A percentile compares a stretch with the other conserved stretches of the same genome.
phyloP scores from a whole-genome alignment of 1,140 invertebrate genomes.

The Gryon sp. region DNA sequence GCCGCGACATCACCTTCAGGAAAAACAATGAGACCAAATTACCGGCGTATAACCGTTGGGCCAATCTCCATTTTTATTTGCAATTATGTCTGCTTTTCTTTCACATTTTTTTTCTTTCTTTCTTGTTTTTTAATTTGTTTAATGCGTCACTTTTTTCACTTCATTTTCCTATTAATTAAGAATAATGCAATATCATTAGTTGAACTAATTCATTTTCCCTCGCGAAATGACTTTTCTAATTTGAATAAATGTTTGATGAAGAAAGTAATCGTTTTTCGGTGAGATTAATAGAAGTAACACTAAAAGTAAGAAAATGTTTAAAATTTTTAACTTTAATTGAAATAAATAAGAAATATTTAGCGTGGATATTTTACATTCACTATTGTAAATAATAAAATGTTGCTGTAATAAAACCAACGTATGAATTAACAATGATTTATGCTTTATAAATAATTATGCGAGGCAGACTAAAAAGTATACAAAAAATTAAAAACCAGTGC shows the following conservation, averaged over 20 bases:
- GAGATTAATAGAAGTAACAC: too few species aligned
- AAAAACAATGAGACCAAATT: constrained; percentile 59
- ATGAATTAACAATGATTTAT: constrained; percentile 56
- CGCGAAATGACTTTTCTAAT: not conserved
- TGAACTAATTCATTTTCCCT: too few species aligned
- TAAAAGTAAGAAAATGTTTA: too few species aligned
- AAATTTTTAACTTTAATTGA: too few species aligned
- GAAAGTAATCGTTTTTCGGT: too few species aligned
- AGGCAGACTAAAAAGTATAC: constrained; percentile 49
- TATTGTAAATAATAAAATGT: too few species aligned
- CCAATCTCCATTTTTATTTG: constrained; percentile 61
- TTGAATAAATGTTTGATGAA: not conserved
- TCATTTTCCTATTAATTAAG: constrained; percentile 10
- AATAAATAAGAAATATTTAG: not conserved
- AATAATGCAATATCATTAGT: constrained; percentile 9
- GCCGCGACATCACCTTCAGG: constrained; percentile 47
- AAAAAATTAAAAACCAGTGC: constrained; percentile 61
- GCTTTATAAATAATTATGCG: constrained; percentile 63
- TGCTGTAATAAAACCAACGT: too few species aligned
- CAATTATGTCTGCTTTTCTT: constrained; percentile 39
- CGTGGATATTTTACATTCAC: too few species aligned
- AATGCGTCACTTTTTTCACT: constrained; percentile 3
- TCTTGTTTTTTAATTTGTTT: constrained; percentile 6
- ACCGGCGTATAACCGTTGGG: constrained; percentile 50
- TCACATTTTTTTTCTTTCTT: constrained; percentile 8